Conservation (phyloP, 2,888 invertebrate genomes). For the Masnerella sp. region DNA sequence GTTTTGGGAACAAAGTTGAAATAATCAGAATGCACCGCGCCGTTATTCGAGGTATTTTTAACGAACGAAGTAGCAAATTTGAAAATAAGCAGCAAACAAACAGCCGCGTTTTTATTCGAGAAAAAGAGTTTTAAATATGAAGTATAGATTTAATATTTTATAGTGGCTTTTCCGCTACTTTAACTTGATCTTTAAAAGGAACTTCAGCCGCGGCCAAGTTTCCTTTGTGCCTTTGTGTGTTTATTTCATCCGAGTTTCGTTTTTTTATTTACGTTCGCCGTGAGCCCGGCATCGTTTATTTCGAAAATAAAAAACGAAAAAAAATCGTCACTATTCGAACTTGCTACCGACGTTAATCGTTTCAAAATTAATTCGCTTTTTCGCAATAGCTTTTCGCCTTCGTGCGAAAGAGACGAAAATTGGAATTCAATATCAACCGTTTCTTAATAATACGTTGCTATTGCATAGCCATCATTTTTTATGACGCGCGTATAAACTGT, state of each 20-base stretch:
- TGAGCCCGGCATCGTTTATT: conserved; percentile 2
- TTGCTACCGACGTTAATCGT: too few species aligned
- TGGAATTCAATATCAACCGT: conserved; percentile 21
- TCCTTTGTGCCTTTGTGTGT: conserved; percentile 15
- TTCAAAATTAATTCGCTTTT: not conserved
- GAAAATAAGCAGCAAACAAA: conserved; percentile 9
- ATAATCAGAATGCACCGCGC: not conserved
- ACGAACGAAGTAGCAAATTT: not conserved
- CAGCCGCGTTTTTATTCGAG: not conserved
- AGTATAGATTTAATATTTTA: conserved; percentile 30
- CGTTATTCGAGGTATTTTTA: not conserved
- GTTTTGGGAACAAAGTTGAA: not conserved
- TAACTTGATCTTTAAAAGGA: conserved; percentile 25
- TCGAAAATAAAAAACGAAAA: not conserved
- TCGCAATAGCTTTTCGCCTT: not conserved
- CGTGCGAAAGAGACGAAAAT: conserved; percentile 4
- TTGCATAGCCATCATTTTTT: conserved; percentile 14
- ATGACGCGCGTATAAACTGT: not conserved
- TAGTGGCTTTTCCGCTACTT: conserved; percentile 22
- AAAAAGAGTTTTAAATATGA: conserved; percentile 16
- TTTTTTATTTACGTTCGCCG: conserved; percentile 9
- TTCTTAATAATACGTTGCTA: too few species aligned
- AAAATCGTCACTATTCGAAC: too few species aligned
- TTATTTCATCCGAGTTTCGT: conserved; percentile 11
- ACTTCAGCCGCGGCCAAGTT: conserved; percentile 10